Base-by-base conservation (phyloP, 2,113 vertebrate species). In the Sinocyclocheilus anophthalmus region DNA sequence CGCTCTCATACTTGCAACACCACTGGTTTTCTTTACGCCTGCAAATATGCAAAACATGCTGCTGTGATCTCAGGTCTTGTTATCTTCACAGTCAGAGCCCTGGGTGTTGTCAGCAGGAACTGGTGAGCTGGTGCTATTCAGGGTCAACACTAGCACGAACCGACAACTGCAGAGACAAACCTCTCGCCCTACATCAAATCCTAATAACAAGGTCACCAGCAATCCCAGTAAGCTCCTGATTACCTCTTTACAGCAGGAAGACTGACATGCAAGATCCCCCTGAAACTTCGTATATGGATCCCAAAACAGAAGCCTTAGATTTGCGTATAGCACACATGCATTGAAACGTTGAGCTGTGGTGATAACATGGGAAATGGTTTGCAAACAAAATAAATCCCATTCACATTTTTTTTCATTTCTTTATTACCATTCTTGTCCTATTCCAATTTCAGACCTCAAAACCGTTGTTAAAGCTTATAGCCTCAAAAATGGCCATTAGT, bases 41-140 rank as follows among this genome's bases (percentile, higher is more conserved):
- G 78, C 45, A 84, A 86, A 45, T 79, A 88, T 80, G 87, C 81
- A 86, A 86, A 86, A 33, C 55, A 1, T 42, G 1, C 11, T 4
- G n/a, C 10, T 48, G 16, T 70, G 42, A 70, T 82, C 80, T 70
- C 80, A 53, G 42, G 16, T 69, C 80, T 82, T 63, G 78, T 80
- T 82, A 53, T 70, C 42, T 82, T 82, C 80, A 69, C 63, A 70
- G 63, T 70, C 63, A 26, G 42, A 18, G 63, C 80, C 63, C 80
- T 82, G 80, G 80, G 80, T 82, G 42, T 82, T 82, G 80, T 82
- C 63, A 53, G 24, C 80, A 50, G 26, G 24, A 82, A 82, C 24
- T 69, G 80, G 59, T 18, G 16, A n/a, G 24, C 9, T 12, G 48
- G 24, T 61, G 75, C 69, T 83, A 76, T 82, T 87, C 18, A 2